Base-by-base conservation (phyloP, 2,113 vertebrate species). In the Nothoprocta pentlandii region DNA sequence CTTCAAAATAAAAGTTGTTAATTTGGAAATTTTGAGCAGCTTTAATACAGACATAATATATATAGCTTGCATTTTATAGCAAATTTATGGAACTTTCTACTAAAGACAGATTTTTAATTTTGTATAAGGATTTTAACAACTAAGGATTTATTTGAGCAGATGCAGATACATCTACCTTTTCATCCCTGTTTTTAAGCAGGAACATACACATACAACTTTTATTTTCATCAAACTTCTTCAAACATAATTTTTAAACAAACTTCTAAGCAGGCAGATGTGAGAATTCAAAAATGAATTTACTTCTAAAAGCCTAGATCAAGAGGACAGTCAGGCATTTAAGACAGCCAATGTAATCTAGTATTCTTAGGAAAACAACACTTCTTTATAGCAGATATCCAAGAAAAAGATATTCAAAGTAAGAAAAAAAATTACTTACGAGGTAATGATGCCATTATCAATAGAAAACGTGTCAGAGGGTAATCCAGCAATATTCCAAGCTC, bases 401-500 rank as follows among this genome's bases (percentile, higher is more conserved):
- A 39, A 56, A 75, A 56, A 39, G 34, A 5, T 2, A 49, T 44
- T 51, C 22, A 32, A 36, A 51, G 19, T 85, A 56, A 58, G 51
- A 41, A 71, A 5, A 22, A 49, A 49, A 21, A 11, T 17, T 42
- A 98, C 98, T 98, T 96, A 99, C 98, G 98, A 98, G 88, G 98
- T 99, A 84, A 99, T 98, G 89, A 99, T 99, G 28, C 97, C 98
- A 14, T 99, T 99, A 92, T 99, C 98, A 80, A 99, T 97, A 73
- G 99, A 99, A 95, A 99, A 99, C 21, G 91, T 98, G 94, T 99
- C 99, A 4, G 99, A 99, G 21, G 99, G 99, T n/a, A 99, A 96
- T 12, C 98, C 98, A 44, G 98, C 98, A 47, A 99, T 99, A 79
- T 98, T 99, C 98, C 99, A 99, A 28, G 97, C 68, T 76, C 98